These are phyloP conservation scores for Nomada fabriciana DNA, from an alignment of 2,888 invertebrate species.

Conservation along the genomic window DNA sequence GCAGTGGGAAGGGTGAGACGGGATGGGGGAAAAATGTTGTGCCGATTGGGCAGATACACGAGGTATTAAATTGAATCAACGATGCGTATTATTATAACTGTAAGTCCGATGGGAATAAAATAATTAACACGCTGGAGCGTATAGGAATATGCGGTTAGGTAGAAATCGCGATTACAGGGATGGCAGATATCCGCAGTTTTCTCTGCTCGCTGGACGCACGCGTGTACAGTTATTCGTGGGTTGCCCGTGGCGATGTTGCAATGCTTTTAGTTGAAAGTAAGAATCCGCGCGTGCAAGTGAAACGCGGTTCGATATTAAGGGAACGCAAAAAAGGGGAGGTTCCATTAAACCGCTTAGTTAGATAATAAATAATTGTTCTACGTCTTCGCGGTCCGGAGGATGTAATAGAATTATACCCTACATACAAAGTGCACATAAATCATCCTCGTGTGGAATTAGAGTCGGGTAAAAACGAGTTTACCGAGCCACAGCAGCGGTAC, in stretches of 20 bases:
- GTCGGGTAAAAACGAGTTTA: neutral
- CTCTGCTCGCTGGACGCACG: neutral
- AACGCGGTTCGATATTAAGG: neutral
- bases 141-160: neutral
- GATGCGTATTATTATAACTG: neutral
- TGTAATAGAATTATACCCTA: neutral
- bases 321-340: neutral
- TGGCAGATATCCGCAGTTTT: neutral
- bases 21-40: neutral
- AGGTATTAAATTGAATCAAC: neutral
- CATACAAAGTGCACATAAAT: neutral
- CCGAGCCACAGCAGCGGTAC: neutral
- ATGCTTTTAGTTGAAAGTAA: neutral
- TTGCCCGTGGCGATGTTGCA: neutral
- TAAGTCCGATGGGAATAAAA: neutral
- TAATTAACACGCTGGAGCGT: neutral
- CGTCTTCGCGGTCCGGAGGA: neutral
- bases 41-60: neutral
- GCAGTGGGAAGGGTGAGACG: neutral
- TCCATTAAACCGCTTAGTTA: neutral
- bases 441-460: neutral
- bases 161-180: neutral
- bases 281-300: neutral
- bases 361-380: slow-evolving; percentile 13
- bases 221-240: neutral